A percentile compares a stretch with the other conserved stretches of the same genome.
phyloP scores from a whole-genome alignment of 2,113 vertebrate species.

The Notothenia rossii region DNA sequence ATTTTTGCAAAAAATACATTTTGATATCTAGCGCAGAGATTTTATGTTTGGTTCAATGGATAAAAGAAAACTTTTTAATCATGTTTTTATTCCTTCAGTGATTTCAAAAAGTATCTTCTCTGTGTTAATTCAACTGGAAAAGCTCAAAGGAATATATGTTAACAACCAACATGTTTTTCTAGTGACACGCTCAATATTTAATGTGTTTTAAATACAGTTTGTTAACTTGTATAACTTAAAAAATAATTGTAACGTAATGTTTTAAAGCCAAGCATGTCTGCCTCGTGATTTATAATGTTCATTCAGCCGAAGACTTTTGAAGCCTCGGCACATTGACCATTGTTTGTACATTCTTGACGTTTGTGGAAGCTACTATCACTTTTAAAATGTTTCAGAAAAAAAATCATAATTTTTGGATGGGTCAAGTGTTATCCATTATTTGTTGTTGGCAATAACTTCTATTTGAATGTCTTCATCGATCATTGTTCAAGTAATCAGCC shows the following conservation, averaged over 20 bases:
- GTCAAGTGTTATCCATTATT: constrained; percentile 56
- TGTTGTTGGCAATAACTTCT: constrained; percentile 78
- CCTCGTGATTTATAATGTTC: constrained; percentile 75
- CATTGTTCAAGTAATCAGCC: constrained; percentile 63
- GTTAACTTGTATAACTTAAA: constrained; percentile 80
- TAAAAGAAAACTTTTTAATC: constrained; percentile 38
- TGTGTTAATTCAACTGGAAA: constrained; percentile 74
- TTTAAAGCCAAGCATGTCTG: constrained; percentile 80
- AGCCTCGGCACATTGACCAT: constrained; percentile 66
- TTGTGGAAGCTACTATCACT: constrained; percentile 69
- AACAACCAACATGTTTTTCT: constrained; percentile 68
- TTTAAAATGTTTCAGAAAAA: constrained; percentile 56
- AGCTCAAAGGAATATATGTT: constrained; percentile 55
- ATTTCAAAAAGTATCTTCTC: constrained; percentile 18
- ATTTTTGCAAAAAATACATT: constrained; percentile 72
- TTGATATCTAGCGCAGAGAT: constrained; percentile 68
- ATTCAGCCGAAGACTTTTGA: constrained; percentile 60
- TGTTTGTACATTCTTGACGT: constrained; percentile 73
- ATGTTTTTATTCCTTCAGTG: constrained; percentile 57
- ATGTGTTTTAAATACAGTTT: constrained; percentile 79
- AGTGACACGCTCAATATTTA: constrained; percentile 80
- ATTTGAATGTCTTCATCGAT: constrained; percentile 76
- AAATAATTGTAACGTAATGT: constrained; percentile 75
- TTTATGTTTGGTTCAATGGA: constrained; percentile 60
- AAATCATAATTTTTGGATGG: constrained; percentile 46